These are phyloP conservation scores for Halichoeres trimaculatus DNA, from an alignment of 2,113 vertebrate genomes.

Conservation along the genomic window DNA sequence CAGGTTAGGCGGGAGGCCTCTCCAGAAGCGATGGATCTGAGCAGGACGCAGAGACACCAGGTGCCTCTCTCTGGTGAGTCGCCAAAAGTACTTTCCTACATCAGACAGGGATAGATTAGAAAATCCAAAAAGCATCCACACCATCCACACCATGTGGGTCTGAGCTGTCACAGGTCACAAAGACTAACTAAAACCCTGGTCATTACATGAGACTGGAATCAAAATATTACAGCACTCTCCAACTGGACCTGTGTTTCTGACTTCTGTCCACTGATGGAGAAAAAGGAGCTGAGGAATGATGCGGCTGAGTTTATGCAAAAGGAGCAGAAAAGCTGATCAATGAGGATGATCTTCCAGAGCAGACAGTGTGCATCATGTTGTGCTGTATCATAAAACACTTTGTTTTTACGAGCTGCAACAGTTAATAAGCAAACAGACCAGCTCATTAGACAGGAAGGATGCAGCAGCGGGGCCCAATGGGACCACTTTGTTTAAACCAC, in stretches of 20 bases:
- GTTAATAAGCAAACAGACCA: conserved; percentile 17
- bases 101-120: not conserved
- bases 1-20: conserved; percentile 90
- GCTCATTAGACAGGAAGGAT: conserved; percentile 13
- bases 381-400: not conserved
- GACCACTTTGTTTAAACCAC: conserved; percentile 37
- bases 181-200: not conserved
- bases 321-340: not conserved
- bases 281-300: not conserved
- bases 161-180: not conserved
- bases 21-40: conserved; percentile 96
- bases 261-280: not conserved
- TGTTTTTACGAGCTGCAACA: not conserved
- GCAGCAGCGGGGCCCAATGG: conserved; percentile 9
- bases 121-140: not conserved
- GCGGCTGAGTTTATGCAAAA: not conserved
- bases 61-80: conserved; percentile 93
- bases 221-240: not conserved
- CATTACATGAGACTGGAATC: not conserved
- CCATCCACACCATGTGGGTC: not conserved
- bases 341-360: too few relatives aligned
- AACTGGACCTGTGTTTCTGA: not conserved
- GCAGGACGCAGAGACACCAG: conserved; percentile 94
- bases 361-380: too few relatives aligned
- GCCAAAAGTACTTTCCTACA: conserved; percentile 96